Evolutionary conservation across 2,888 invertebrate species (phyloP), one percentile per base, ranked within the genome.

Genomic region (Marronus borbonicus): DNA sequence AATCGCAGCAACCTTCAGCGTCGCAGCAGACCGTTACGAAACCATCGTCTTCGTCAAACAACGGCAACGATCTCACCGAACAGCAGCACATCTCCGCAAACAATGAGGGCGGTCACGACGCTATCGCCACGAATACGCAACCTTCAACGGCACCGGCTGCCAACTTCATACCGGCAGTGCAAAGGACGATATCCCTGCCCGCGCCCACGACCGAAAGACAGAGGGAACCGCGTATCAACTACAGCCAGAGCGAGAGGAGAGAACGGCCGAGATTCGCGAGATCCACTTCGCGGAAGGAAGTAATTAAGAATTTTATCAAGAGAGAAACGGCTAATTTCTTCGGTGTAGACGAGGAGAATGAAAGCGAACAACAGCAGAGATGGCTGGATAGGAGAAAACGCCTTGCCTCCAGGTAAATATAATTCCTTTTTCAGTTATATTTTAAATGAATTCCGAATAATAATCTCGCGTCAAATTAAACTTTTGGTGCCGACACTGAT

Each of bases 251-350:
- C 82, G 88, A 89, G 80, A 79, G 88, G 70, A 83, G 86, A 66
- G 85, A 85, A 50, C 82, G 87, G 82, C 89, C 89, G 77, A 83
- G 87, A 81, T 83, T 89, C 83, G 84, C 87, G 81, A 82, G 90
- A 77, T 87, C 89, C 77, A 80, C 87, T 80, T 87, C 90, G 81
- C 86, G 87, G 79, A 89, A 88, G 80, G 89, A 91, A 84, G 86
- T 88, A 85, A 85, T 91, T 83, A 88, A 90, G 87, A 88, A 93
- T 86, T 95, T 93, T 88, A 92, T 96, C 85, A 94, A 93, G 86
- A 91, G 93, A 83, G 95, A 95, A 87, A 94, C 96, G 78, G 94
- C 95, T 77, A 94, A 93, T 83, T 96, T 96, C 89, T 96, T 97
- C 87, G 96, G 96, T 24, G 93, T 97, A 78, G 94, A 94, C 85